Percentiles rank a stretch among this genome's conserved stretches.
Conservation (phyloP, 1,140 invertebrate genomes). For the Hermetia illucens region DNA sequence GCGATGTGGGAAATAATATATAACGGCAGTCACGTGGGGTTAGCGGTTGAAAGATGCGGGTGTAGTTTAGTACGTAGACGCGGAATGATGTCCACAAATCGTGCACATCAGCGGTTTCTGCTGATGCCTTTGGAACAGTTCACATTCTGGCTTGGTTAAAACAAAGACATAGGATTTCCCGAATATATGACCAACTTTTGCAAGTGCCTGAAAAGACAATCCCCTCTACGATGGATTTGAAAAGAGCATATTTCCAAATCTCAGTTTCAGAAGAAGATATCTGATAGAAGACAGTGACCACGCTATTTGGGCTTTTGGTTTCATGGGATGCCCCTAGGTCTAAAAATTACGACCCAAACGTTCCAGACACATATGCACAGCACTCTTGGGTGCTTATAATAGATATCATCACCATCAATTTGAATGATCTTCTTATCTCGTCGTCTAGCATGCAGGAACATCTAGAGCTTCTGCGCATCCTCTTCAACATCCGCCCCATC, state of each 20-base stretch:
- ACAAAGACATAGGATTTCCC: too few relatives aligned
- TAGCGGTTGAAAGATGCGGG: too few relatives aligned
- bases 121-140: too few relatives aligned
- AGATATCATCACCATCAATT: constrained; percentile 24
- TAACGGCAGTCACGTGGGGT: too few relatives aligned
- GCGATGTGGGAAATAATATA: too few relatives aligned
- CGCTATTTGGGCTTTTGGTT: constrained; percentile 19
- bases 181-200: constrained; percentile 19
- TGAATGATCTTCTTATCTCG: constrained; percentile 38
- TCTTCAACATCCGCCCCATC: constrained; percentile 13
- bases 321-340: constrained; percentile 18
- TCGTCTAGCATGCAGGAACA: constrained; percentile 17
- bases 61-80: too few relatives aligned
- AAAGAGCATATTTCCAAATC: constrained; percentile 34
- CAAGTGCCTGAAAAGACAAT: constrained; percentile 22
- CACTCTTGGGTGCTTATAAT: constrained; percentile 10
- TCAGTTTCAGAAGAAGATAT: constrained; percentile 22
- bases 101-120: too few relatives aligned
- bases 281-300: constrained; percentile 26
- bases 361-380: constrained; percentile 9
- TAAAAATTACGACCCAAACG: constrained; percentile 15
- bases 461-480: constrained; percentile 10
- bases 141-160: too few relatives aligned
- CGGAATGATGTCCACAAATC: too few relatives aligned
- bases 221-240: constrained; percentile 33